phyloP scores from a whole-genome alignment of 2,797 vertebrate genomes.

The Coregonus sp. region DNA sequence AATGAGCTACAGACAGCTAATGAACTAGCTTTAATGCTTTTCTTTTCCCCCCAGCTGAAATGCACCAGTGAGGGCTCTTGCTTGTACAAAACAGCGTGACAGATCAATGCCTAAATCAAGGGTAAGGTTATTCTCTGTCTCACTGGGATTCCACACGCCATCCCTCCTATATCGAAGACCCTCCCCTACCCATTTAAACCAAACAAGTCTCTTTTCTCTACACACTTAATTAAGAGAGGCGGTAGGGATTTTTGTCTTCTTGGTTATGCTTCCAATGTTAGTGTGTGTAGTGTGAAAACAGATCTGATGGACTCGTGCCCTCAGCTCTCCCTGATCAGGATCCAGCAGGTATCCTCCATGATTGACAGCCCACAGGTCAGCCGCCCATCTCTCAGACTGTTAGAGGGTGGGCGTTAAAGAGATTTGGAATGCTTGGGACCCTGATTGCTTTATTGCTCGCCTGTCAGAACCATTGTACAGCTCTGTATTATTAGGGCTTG shows the following conservation, averaged over 20 bases:
- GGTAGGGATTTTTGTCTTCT: conserved; percentile 71
- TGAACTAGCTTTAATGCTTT: conserved; percentile 91
- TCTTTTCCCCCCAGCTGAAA: conserved; percentile 65
- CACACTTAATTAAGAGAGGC: conserved; percentile 79
- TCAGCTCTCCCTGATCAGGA: conserved; percentile 74
- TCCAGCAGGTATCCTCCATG: conserved; percentile 79
- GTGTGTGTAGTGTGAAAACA: conserved; percentile 80
- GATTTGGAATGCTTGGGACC: conserved; percentile 81
- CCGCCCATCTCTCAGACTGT: conserved; percentile 77
- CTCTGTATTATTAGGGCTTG: conserved; percentile 78
- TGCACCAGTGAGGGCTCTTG: conserved; percentile 84
- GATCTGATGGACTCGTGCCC: conserved; percentile 80
- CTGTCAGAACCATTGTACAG: conserved; percentile 82
- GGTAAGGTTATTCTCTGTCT: conserved; percentile 92
- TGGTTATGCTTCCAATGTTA: conserved; percentile 75
- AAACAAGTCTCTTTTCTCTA: conserved; percentile 61
- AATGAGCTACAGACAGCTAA: conserved; percentile 92
- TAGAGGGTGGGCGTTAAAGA: conserved; percentile 79
- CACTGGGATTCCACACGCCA: conserved; percentile 79
- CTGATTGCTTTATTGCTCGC: conserved; percentile 82
- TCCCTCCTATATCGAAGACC: conserved; percentile 67
- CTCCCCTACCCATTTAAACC: conserved; percentile 73
- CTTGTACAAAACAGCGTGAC: conserved; percentile 94
- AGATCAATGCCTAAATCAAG: conserved; percentile 96
- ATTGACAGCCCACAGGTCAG: conserved; percentile 84